These are phyloP conservation scores for Drosophila seguyi DNA, from an alignment of 1,140 invertebrate species.

Conservation along the genomic window DNA sequence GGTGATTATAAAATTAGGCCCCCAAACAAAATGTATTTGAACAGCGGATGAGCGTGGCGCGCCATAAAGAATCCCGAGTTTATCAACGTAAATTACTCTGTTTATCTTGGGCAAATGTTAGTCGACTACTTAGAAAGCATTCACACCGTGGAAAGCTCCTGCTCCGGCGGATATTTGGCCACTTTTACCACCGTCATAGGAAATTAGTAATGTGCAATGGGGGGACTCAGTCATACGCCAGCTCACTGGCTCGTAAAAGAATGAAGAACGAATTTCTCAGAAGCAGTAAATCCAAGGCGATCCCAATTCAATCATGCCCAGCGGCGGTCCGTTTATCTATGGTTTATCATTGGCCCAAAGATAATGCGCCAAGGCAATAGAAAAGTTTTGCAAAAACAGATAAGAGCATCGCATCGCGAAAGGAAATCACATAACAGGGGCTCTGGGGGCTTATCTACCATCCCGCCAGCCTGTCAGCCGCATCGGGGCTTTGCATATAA, in stretches of 20 bases:
- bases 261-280: neutral
- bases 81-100: constrained; percentile 52
- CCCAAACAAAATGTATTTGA: constrained; percentile 50
- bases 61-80: constrained; percentile 36
- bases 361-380: constrained; percentile 49
- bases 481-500: constrained; percentile 57
- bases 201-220: constrained; percentile 4
- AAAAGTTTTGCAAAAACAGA: constrained; percentile 48
- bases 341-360: constrained; percentile 30
- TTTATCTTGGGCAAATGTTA: constrained; percentile 38
- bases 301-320: constrained; percentile 26
- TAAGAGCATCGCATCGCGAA: constrained; percentile 49
- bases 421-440: constrained; percentile 60
- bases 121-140: constrained; percentile 27
- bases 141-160: constrained; percentile 25
- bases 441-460: constrained; percentile 67
- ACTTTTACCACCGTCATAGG: constrained; percentile 7
- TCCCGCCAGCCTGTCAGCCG: constrained; percentile 16
- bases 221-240: neutral
- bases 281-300: constrained; percentile 15
- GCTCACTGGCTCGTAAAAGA: neutral
- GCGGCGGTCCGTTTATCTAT: constrained; percentile 15
- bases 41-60: constrained; percentile 43
- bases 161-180: neutral
- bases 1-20: constrained; percentile 40